These are phyloP conservation scores for Oryctolagus cuniculus DNA, from an alignment of 2,113 vertebrate species.

Conservation along the genomic window DNA sequence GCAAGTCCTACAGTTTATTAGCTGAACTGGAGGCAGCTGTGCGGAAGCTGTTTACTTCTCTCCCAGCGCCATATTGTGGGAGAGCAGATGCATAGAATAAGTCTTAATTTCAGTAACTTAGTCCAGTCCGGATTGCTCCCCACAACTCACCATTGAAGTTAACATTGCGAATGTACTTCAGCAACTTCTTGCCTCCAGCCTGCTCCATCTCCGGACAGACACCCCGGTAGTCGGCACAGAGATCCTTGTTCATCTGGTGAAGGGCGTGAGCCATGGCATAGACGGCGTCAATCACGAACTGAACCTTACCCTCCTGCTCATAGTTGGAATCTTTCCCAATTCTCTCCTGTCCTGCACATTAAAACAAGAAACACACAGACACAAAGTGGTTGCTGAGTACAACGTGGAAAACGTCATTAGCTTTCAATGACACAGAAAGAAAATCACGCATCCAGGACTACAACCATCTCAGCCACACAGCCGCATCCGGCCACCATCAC, in stretches of 20 bases:
- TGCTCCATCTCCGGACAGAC: slow-evolving; percentile 95
- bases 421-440: not conserved
- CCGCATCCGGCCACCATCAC: fast-evolving
- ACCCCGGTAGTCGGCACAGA: slow-evolving; percentile 92
- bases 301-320: slow-evolving; percentile 98
- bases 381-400: slow-evolving; percentile 21
- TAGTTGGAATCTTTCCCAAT: slow-evolving; percentile 96
- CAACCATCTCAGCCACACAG: not conserved
- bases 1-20: too few species aligned
- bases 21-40: too few species aligned
- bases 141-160: slow-evolving; percentile 95
- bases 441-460: not conserved
- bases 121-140: too few species aligned
- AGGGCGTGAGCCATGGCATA: slow-evolving; percentile 97
- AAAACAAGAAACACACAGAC: slow-evolving; percentile 67
- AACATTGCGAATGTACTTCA: slow-evolving; percentile 96
- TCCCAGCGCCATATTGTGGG: too few species aligned
- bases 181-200: slow-evolving; percentile 93
- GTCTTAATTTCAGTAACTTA: too few species aligned
- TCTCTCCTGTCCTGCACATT: slow-evolving; percentile 93
- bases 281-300: slow-evolving; percentile 97
- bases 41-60: too few species aligned
- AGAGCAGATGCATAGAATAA: too few species aligned
- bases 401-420: not conserved
- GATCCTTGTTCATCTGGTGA: slow-evolving; percentile 96